Evolutionary conservation across 2,113 vertebrate species (phyloP).

Genomic region (Bos indicus): DNA sequence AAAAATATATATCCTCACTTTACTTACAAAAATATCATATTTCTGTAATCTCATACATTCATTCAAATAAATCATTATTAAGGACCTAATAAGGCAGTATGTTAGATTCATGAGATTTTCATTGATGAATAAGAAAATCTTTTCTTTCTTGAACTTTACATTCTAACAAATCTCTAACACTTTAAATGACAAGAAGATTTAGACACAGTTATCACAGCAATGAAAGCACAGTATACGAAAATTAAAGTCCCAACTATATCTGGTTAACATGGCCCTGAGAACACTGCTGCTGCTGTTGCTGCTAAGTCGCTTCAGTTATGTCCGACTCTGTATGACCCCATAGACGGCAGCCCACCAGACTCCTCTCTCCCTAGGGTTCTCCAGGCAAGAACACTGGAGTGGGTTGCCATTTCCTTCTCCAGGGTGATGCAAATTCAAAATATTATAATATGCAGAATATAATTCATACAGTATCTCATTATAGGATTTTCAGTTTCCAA

Average conservation of each 20-base stretch:
- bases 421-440: not conserved
- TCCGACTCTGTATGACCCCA: not conserved
- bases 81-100: not conserved
- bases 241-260: not conserved
- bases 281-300: not conserved
- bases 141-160: not conserved
- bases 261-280: not conserved
- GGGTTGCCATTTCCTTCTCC: not conserved
- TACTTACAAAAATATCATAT: not conserved
- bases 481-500: not conserved
- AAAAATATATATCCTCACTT: not conserved
- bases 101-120: not conserved
- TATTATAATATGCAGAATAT: not conserved
- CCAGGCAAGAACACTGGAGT: not conserved
- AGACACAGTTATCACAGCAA: not conserved
- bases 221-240: not conserved
- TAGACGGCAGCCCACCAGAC: not conserved
- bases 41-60: not conserved
- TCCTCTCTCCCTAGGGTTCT: not conserved
- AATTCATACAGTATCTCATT: not conserved
- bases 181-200: not conserved
- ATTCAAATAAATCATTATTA: not conserved
- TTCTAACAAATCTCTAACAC: not conserved
- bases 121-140: not conserved
- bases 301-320: fast-evolving